Conservation (phyloP, 2,888 invertebrate genomes). For the Cephus sareptanus region DNA sequence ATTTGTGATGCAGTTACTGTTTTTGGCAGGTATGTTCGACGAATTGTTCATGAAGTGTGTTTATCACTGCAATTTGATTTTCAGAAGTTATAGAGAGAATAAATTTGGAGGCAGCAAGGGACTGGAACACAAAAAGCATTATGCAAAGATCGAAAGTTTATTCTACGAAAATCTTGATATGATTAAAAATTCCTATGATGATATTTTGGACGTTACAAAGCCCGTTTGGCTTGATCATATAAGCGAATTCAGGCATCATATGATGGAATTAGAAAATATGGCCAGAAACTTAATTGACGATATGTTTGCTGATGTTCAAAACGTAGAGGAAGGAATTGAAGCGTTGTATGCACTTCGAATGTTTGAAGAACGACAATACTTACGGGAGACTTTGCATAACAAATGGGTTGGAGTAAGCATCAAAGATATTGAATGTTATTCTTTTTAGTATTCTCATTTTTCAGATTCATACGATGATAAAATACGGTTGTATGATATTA, state of each 20-base stretch:
- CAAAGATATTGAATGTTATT: conserved; percentile 7
- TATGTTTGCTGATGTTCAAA: conserved; percentile 68
- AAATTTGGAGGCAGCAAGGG: conserved; percentile 68
- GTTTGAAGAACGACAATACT: conserved; percentile 39
- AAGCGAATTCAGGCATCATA: conserved; percentile 46
- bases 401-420: conserved; percentile 51
- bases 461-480: not conserved
- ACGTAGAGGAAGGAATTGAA: conserved; percentile 69
- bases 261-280: conserved; percentile 70
- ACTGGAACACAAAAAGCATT: conserved; percentile 49
- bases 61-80: conserved; percentile 16
- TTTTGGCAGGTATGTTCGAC: conserved; percentile 65
- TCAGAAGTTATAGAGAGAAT: conserved; percentile 60
- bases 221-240: conserved; percentile 68
- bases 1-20: conserved; percentile 70
- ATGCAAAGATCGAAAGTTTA: conserved; percentile 64
- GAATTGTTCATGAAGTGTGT: too few relatives aligned
- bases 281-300: conserved; percentile 68
- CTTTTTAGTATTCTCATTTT: not conserved
- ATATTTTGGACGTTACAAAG: conserved; percentile 65
- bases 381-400: conserved; percentile 39
- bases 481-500: not conserved
- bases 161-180: conserved; percentile 65
- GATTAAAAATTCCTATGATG: conserved; percentile 64
- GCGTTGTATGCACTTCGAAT: conserved; percentile 65